A percentile compares a stretch with the other conserved stretches of the same genome.
phyloP scores from a whole-genome alignment of 2,797 vertebrate genomes.

The Coluber constrictor region DNA sequence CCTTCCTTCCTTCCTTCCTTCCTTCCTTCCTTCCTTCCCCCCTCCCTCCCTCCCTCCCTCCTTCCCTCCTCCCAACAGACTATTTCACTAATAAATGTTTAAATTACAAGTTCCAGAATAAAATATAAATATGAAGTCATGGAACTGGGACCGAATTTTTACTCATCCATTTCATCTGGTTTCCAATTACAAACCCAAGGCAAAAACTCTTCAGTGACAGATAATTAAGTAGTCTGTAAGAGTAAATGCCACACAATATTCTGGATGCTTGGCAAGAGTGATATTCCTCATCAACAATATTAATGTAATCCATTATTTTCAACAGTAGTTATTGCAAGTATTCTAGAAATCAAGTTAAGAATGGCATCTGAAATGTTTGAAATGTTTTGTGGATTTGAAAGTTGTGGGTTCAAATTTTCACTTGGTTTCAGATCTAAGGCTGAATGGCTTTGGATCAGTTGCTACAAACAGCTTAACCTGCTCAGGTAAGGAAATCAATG shows the following conservation, averaged over 20 bases:
- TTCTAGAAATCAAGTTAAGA: not conserved
- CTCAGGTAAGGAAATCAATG: not conserved
- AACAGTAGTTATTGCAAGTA: not conserved
- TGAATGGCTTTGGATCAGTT: not conserved
- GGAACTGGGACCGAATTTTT: not conserved
- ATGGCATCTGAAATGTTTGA: not conserved
- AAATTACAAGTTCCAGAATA: constrained; percentile 11
- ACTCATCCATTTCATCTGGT: not conserved
- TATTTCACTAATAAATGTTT: constrained; percentile 14
- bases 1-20: not conserved
- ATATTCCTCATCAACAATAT: not conserved
- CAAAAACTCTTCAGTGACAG: fast-evolving
- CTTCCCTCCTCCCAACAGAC: not conserved
- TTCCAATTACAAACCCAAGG: not conserved
- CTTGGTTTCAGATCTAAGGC: not conserved
- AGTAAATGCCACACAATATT: not conserved
- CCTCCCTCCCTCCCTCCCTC: too few relatives aligned
- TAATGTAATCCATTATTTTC: not conserved
- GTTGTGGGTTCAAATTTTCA: not conserved
- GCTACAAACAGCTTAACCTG: not conserved
- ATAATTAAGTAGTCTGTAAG: not conserved
- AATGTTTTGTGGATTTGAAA: not conserved
- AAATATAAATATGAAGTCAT: constrained; percentile 18
- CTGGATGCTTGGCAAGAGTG: not conserved
- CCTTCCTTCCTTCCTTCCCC: not conserved